A percentile compares a stretch with the other conserved stretches of the same genome.
phyloP scores from a whole-genome alignment of 1,140 invertebrate genomes.

The Acromyrmex echinatior region DNA sequence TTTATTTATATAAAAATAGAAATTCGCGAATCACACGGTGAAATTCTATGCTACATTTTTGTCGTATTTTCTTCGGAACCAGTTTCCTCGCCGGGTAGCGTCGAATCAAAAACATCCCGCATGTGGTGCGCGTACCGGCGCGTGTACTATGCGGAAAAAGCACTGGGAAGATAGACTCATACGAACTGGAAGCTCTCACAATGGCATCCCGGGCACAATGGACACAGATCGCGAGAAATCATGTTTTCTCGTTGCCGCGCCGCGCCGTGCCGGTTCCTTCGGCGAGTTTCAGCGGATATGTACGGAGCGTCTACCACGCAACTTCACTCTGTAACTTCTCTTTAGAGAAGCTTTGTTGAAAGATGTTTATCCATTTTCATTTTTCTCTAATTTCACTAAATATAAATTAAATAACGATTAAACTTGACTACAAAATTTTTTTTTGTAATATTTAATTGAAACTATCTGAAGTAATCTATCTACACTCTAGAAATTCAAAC shows the following conservation, averaged over 20 bases:
- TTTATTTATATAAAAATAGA: background rate
- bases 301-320: background rate
- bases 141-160: constrained; percentile 35
- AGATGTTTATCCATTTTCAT: background rate
- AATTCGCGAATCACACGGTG: background rate
- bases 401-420: background rate
- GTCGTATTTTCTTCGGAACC: background rate
- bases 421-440: background rate
- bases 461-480: background rate
- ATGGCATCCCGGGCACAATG: constrained; percentile 52
- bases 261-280: constrained; percentile 2
- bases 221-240: constrained; percentile 58
- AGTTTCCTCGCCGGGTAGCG: constrained; percentile 15
- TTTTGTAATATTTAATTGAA: background rate
- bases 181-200: constrained; percentile 42
- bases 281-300: constrained; percentile 37
- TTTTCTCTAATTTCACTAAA: background rate
- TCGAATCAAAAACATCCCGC: constrained; percentile 53
- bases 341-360: background rate
- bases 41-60: constrained; percentile 38
- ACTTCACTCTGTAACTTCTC: constrained; percentile 8
- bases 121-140: background rate
- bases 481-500: background rate
- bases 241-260: constrained; percentile 34
- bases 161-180: constrained; percentile 40